Evolutionary conservation across 2,888 invertebrate species (phyloP), one percentile per base, ranked within the genome.

Genomic region (Crossocerus cetratus): DNA sequence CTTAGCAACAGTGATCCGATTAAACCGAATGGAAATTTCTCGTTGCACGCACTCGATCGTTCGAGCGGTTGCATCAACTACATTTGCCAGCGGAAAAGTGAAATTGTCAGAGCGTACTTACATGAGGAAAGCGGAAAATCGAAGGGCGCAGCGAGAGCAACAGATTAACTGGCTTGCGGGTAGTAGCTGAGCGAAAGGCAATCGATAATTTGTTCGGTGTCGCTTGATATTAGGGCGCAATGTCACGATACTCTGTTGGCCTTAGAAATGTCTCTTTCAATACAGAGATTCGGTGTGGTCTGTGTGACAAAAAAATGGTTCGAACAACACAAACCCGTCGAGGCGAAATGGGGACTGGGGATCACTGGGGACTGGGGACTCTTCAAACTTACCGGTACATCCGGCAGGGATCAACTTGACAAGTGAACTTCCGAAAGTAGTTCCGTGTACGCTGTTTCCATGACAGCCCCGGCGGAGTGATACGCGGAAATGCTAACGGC

Each of bases 391-490:
- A 78, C 83, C 82, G 85, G 84, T 77, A 75, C 81, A 81, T 77
- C 74, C 75, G 74, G 74, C 77, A 32, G 32, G 69, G 76, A 75
- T 84, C 78, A 71, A 77, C 76, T 76, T 82, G 81, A 83, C 76
- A 80, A 73, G 75, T 73, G 83, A 84, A 85, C 83, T 86, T 88
- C 85, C 85, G 86, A 85, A 87, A 87, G 86, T 87, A 87, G 86
- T 86, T 65, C 85, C 86, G 49, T 73, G 80, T 84, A 84, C 83
- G 83, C 84, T 76, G 87, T 87, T 86, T 72, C 84, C 79, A 86
- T 85, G 84, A 76, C 73, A 81, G 82, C 86, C 69, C 75, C 80
- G 82, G 82, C 82, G 82, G 57, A 82, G 80, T 74, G 61, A 82
- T 81, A 81, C 74, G 63, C 21, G 54, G 18, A 54, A 58, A 4